phyloP scores from a whole-genome alignment of 2,113 vertebrate genomes.

The Brachypteracias leptosomus region DNA sequence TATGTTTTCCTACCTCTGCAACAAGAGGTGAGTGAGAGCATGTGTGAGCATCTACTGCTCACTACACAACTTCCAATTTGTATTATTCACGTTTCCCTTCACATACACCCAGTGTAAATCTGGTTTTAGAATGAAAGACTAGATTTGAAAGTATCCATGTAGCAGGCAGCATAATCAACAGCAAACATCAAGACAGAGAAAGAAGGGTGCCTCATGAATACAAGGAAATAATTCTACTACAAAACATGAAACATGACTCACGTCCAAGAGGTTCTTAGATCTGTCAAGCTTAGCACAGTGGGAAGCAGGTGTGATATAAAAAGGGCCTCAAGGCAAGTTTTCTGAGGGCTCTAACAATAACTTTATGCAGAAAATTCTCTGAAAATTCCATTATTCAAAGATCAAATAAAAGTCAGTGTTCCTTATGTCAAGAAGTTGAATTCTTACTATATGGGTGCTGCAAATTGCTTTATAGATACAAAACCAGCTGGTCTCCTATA shows the following conservation, averaged over 20 bases:
- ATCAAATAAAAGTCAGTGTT: slow-evolving; percentile 25
- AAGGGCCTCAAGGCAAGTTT: slow-evolving; percentile 12
- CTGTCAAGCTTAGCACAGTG: not conserved
- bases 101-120: not conserved
- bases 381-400: slow-evolving; percentile 12
- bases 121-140: not conserved
- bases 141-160: not conserved
- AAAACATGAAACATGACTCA: not conserved
- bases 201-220: not conserved
- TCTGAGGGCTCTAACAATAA: slow-evolving; percentile 11
- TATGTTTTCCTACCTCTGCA: not conserved
- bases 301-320: not conserved
- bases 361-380: slow-evolving; percentile 22
- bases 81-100: not conserved
- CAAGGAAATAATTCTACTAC: not conserved
- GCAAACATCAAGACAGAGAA: not conserved
- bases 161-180: not conserved
- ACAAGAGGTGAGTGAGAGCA: not conserved
- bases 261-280: not conserved
- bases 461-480: not conserved
- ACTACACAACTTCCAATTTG: not conserved
- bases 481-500: not conserved
- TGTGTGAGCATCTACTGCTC: not conserved
- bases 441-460: not conserved
- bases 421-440: not conserved